Evolutionary conservation across 1,140 invertebrate species (phyloP).

Genomic region (Apis dorsata): DNA sequence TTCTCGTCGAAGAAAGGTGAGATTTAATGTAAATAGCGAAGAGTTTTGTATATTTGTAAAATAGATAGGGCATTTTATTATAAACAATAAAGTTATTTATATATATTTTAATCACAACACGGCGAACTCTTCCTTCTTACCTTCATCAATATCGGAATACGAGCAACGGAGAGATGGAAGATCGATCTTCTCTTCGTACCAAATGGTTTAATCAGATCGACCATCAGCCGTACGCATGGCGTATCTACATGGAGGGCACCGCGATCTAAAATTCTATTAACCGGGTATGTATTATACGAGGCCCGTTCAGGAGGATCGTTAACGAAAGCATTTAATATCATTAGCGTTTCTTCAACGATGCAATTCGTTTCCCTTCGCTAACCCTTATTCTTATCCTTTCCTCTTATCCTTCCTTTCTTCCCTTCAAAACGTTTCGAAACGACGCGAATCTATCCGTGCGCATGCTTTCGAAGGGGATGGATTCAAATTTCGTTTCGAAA

Average conservation of each 20-base stretch:
- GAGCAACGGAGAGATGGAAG: not conserved
- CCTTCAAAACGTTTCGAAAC: not conserved
- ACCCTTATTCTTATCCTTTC: not conserved
- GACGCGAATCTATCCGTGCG: no score
- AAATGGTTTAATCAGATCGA: conserved; percentile 10
- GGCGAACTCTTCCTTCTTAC: conserved; percentile 39
- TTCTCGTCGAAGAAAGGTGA: conserved; percentile 38
- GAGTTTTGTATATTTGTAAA: conserved; percentile 69
- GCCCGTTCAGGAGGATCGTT: not conserved
- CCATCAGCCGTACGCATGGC: not conserved
- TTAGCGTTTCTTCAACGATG: conserved; percentile 4
- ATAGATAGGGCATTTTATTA: conserved; percentile 70
- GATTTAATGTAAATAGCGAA: conserved; percentile 61
- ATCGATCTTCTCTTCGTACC: conserved; percentile 15
- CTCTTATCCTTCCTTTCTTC: not conserved
- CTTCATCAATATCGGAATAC: not conserved
- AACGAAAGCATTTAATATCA: conserved; percentile 24
- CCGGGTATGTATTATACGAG: conserved; percentile 47
- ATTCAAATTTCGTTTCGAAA: not conserved
- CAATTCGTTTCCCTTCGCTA: not conserved
- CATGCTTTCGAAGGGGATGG: no score
- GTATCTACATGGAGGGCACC: not conserved
- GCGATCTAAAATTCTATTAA: conserved; percentile 50
- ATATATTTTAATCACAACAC: conserved; percentile 68
- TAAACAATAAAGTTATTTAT: conserved; percentile 70